A percentile compares a stretch with the other conserved stretches of the same genome.
Conservation (phyloP, 2,113 vertebrate species). For the Chionis minor region DNA sequence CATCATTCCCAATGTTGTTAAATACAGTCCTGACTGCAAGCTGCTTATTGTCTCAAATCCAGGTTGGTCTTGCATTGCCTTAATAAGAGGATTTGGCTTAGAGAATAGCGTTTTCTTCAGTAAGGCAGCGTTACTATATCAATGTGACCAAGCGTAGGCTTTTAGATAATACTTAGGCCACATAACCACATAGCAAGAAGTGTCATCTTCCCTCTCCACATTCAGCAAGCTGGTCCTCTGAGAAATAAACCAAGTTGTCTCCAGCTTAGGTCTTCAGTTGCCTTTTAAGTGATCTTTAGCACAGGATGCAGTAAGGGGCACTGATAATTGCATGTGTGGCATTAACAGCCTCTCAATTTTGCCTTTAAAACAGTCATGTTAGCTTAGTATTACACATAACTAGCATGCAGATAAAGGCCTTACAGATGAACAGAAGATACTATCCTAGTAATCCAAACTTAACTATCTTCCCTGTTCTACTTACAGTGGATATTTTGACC, state of each 20-base stretch:
- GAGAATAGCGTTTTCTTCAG: background rate
- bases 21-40: slow-evolving; percentile 95
- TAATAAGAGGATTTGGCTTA: background rate
- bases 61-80: slow-evolving; percentile 76
- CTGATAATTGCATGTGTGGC: background rate
- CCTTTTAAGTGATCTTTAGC: background rate
- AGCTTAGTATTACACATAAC: background rate
- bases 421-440: background rate
- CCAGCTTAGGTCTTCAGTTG: background rate
- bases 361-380: background rate
- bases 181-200: background rate
- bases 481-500: slow-evolving; percentile 92
- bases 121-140: background rate
- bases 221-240: background rate
- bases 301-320: background rate
- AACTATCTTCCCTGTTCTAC: background rate
- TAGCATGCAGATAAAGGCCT: background rate
- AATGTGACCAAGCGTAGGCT: background rate
- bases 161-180: background rate
- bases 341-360: background rate
- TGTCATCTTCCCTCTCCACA: background rate
- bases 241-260: background rate
- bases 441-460: background rate
- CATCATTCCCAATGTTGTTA: slow-evolving; percentile 97
- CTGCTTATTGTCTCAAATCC: slow-evolving; percentile 96